Conservation (phyloP, 2,797 vertebrate genomes). For the Propithecus deckenii region DNA sequence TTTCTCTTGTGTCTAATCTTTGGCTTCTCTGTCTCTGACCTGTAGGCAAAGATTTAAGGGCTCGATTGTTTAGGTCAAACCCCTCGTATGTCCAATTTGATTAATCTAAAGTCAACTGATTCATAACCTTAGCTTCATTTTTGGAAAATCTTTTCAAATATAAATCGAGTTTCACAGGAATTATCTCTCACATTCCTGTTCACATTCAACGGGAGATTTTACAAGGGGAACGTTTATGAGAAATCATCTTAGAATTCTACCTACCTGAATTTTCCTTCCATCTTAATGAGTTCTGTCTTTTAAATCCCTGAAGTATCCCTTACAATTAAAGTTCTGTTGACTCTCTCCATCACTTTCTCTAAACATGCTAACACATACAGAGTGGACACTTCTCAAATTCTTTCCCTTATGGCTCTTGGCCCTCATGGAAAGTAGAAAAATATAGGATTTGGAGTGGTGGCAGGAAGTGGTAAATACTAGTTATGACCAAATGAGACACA, state of each 20-base stretch:
- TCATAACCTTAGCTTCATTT: background rate
- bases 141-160: background rate
- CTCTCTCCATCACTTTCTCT: background rate
- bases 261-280: background rate
- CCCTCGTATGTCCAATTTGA: background rate
- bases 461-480: background rate
- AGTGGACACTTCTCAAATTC: background rate
- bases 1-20: background rate
- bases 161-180: background rate
- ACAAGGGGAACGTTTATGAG: background rate
- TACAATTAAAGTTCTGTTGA: background rate
- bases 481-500: background rate
- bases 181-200: background rate
- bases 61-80: background rate
- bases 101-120: background rate
- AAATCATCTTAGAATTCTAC: background rate
- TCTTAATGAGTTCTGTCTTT: background rate
- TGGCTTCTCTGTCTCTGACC: background rate
- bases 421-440: background rate
- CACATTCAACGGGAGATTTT: background rate
- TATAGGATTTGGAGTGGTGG: background rate
- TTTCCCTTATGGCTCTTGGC: background rate
- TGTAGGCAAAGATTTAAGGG: background rate
- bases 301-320: background rate
- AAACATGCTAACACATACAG: background rate